Evolutionary conservation across 2,113 vertebrate species (phyloP), one percentile per base, ranked within the genome.

Genomic region (Oenanthe melanoleuca): DNA sequence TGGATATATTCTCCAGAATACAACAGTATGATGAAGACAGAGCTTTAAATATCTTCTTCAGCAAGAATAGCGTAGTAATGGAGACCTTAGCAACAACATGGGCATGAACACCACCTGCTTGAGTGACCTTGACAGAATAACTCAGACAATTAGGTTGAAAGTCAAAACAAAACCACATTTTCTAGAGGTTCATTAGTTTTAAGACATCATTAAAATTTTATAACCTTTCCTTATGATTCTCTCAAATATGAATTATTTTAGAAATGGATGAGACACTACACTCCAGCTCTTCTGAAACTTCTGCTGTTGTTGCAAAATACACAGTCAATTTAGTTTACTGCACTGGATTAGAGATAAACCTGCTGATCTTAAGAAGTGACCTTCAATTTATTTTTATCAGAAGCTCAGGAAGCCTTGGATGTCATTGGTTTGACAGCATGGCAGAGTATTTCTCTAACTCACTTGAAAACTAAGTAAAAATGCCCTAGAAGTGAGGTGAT

Each of bases 381-480:
- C 94, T 96, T 88, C 74, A 96, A 86, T 95, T 94, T 95, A 86
- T 90, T 91, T 83, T 90, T 80, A 86, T 94, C 65, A 59, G 59
- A 83, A 95, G 49, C 70, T 93, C 83, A 81, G 25, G 45, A 83
- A 93, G 60, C 42, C 89, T 72, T 83, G 55, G 65, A 65, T 88
- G 78, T 70, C 70, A 89, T 56, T 75, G 33, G 33, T 81, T 81
- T 87, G 80, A 77, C 69, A 95, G 73, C 61, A 61, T 4, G 3
- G 56, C 44, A 89, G 33, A 89, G 6, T n/a, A 52, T 53, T 91
- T 75, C 66, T 78, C 29, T 73, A 86, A 53, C 60, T 71, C 45
- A 38, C 71, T 92, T 81, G 83, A 65, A 93, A 85, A 79, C 31
- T 64, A 69, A 89, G 77, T 72, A 75, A 93, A 93, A 91, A 71